Evolutionary conservation across 2,797 vertebrate genomes (phyloP), one percentile per base, ranked within the genome.

Genomic region (Nothura maculosa): DNA sequence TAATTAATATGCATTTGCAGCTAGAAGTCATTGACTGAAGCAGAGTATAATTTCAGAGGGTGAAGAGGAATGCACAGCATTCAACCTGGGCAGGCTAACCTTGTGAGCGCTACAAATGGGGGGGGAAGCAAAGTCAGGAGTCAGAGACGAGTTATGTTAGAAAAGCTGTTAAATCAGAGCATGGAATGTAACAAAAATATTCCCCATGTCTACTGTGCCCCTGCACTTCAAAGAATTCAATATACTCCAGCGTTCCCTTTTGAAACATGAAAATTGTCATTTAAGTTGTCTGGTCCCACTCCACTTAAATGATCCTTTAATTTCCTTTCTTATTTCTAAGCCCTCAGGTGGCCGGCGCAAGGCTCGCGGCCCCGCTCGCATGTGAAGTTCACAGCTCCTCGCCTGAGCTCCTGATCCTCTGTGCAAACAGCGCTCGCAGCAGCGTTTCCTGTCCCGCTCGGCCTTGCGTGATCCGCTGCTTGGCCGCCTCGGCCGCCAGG

Each of bases 231-330:
- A 97, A 98, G 97, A 97, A 96, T 96, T 93, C 90, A 93, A 89
- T 96, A 94, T 96, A 96, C 63, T 95, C 87, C 94, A 90, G 90
- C 61, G 87, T 88, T 97, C 78, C 92, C 83, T 85, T 94, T 78
- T 54, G 92, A 87, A 74, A 93, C 94, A 96, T 73, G 79, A 92
- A 95, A 95, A 91, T 79, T 38, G 64, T 74, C 63, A 81, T 70
- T 69, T 68, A 60, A 93, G 76, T 96, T 96, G 94, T 96, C 95
- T 92, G 95, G 94, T 95, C 95, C 93, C 95, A 84, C 94, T 97
- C 96, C 96, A 98, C 98, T 97, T 98, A 98, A 99, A 98, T 98
- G 98, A 99, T 99, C 98, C 98, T 99, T 99, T 99, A 97, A 99
- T 99, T 99, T 99, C 99, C 99, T 99, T 97, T 98, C 98, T 97